Percentiles rank a stretch among this genome's conserved stretches.
These are phyloP conservation scores for Netelia fuscicornis DNA, from an alignment of 2,888 invertebrate species.

Conservation along the genomic window DNA sequence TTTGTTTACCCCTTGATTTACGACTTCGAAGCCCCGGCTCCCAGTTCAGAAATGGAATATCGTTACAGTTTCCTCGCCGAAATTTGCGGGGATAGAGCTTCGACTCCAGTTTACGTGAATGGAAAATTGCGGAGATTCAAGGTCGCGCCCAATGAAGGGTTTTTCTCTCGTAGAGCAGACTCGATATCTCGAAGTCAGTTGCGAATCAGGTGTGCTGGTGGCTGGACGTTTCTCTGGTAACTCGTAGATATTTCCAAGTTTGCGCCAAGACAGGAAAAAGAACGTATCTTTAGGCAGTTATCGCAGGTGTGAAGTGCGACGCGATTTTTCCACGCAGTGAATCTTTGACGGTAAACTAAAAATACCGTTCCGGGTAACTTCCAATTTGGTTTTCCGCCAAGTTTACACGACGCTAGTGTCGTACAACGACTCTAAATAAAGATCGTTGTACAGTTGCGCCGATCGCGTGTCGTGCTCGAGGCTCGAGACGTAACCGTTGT, in stretches of 20 bases:
- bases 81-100: conserved; percentile 24
- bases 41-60: conserved; percentile 15
- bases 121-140: conserved; percentile 82
- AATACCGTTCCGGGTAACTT: neutral
- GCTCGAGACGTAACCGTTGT: neutral
- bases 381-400: neutral
- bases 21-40: conserved; percentile 69
- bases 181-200: conserved; percentile 80
- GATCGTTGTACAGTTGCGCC: neutral
- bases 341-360: neutral
- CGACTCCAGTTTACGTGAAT: conserved; percentile 63
- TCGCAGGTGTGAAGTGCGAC: conserved; percentile 23
- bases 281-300: neutral
- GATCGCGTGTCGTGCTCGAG: conserved; percentile 10
- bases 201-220: conserved; percentile 77
- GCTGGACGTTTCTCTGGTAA: conserved; percentile 70
- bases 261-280: neutral
- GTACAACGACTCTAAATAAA: conserved; percentile 42
- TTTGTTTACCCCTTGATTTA: conserved; percentile 80
- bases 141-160: conserved; percentile 72
- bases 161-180: conserved; percentile 47
- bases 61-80: conserved; percentile 31
- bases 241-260: neutral
- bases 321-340: conserved; percentile 10
- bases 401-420: conserved; percentile 9